phyloP scores from a whole-genome alignment of 1,140 invertebrate species.

The Triops cancriformis region DNA sequence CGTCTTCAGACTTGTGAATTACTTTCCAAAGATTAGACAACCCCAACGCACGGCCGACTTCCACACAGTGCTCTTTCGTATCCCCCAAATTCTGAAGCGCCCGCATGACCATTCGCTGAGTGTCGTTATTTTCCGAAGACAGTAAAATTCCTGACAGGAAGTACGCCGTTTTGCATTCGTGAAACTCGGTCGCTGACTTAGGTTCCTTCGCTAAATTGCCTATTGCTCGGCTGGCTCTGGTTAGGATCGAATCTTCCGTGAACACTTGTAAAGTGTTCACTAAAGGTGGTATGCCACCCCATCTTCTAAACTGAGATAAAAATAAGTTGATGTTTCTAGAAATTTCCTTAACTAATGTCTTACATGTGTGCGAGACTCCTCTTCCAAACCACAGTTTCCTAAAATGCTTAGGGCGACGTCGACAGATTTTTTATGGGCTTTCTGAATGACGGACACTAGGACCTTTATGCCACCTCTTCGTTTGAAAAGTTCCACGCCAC shows the following conservation, averaged over 20 bases:
- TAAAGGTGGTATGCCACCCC: conserved; percentile 3
- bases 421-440: background rate
- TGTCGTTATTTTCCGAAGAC: background rate
- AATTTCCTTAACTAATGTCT: background rate
- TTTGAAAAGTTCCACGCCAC: background rate
- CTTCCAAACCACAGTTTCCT: background rate
- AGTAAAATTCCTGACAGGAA: background rate
- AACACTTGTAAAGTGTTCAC: background rate
- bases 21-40: background rate
- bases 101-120: background rate
- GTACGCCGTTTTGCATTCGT: background rate
- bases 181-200: background rate
- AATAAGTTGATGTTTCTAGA: background rate
- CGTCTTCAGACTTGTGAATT: background rate
- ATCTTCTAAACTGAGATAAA: background rate
- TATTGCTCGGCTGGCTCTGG: background rate
- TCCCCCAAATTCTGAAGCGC: background rate
- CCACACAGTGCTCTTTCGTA: background rate
- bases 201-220: background rate
- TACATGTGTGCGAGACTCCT: background rate
- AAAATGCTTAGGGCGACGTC: background rate
- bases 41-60: background rate
- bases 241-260: background rate
- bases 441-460: background rate
- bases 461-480: background rate